Conservation (phyloP, 2,113 vertebrate genomes). For the Megaleporinus macrocephalus region DNA sequence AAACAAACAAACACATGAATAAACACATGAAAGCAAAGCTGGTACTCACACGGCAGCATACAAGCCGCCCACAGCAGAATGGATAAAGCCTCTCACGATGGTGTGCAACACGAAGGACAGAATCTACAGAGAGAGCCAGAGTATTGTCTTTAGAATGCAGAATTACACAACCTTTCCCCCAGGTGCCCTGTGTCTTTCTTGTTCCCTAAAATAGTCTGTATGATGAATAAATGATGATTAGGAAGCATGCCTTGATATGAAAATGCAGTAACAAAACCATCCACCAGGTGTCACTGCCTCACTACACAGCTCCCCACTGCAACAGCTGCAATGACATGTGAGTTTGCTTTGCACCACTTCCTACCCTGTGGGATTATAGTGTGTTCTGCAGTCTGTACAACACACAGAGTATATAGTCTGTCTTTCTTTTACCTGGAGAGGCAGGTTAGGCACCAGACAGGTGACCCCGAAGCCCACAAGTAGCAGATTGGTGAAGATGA, state of each 20-base stretch:
- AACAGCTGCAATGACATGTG: conserved; percentile 70
- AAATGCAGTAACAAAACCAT: conserved; percentile 11
- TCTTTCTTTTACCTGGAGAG: conserved; percentile 81
- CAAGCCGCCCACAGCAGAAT: conserved; percentile 92
- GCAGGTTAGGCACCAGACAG: conserved; percentile 88
- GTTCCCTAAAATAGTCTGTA: conserved; percentile 2
- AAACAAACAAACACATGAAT: not conserved
- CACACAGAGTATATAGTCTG: conserved; percentile 6
- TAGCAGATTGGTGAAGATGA: conserved; percentile 94
- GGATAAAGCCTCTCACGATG: conserved; percentile 95
- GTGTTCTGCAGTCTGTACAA: not conserved
- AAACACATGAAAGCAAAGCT: not conserved
- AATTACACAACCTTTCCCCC: not conserved
- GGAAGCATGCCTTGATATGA: conserved; percentile 21
- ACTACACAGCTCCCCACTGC: conserved; percentile 45
- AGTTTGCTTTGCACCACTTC: conserved; percentile 49
- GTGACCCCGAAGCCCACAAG: conserved; percentile 92
- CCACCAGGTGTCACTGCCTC: conserved; percentile 63
- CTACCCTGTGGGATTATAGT: not conserved
- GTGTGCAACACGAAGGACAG: conserved; percentile 97
- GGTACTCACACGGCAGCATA: conserved; percentile 97
- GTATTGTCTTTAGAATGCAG: not conserved
- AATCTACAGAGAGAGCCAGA: conserved; percentile 78
- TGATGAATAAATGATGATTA: conserved; percentile 33
- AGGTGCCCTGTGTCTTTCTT: not conserved